Evolutionary conservation across 2,113 vertebrate genomes (phyloP).

Genomic region (Hemibagrus wyckioides): DNA sequence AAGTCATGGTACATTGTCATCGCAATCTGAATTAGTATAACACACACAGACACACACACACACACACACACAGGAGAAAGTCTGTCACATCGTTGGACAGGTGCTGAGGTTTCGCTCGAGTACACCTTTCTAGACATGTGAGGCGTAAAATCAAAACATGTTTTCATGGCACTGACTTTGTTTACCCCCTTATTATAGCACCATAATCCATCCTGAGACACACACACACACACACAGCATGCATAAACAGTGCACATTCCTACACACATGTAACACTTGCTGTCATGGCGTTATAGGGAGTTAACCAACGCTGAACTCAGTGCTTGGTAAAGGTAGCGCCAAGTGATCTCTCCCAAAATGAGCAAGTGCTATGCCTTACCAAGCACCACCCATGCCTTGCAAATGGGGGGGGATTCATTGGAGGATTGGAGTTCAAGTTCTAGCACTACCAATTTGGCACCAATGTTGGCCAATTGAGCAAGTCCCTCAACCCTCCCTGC

Average conservation of each 20-base stretch:
- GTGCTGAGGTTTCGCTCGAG: conserved; percentile 20
- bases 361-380: too few relatives aligned
- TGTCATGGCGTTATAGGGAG: background rate
- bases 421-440: too few relatives aligned
- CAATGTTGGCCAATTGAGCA: too few relatives aligned
- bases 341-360: too few relatives aligned
- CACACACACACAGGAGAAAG: background rate
- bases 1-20: conserved; percentile 11
- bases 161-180: conserved; percentile 17
- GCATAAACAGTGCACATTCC: background rate
- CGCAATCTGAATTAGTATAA: conserved; percentile 8
- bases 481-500: too few relatives aligned
- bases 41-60: conserved; percentile 23
- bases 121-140: conserved; percentile 37
- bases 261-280: background rate
- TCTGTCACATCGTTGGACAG: conserved; percentile 26
- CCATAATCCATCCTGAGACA: conserved; percentile 6
- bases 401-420: too few relatives aligned
- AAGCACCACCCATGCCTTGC: too few relatives aligned
- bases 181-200: conserved; percentile 15
- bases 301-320: background rate
- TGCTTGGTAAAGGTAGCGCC: too few relatives aligned
- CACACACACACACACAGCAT: background rate
- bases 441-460: too few relatives aligned
- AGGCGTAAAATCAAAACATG: conserved; percentile 25